A percentile compares a stretch with the other conserved stretches of the same genome.
Evolutionary conservation across 2,113 vertebrate genomes (phyloP).

Genomic region (Trogon surrucura): DNA sequence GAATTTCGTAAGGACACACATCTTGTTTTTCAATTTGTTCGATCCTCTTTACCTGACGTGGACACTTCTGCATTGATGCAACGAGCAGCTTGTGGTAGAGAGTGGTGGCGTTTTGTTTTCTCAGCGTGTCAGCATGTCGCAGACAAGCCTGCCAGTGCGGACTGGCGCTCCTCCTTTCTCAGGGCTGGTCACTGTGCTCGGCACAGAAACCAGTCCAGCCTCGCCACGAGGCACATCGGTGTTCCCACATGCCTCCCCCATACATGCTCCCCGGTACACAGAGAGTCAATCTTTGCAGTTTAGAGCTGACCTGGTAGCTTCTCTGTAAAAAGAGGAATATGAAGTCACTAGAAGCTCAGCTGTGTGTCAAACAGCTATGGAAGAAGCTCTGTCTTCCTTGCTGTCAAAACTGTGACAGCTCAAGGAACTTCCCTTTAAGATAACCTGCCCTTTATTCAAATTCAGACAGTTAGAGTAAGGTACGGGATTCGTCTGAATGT

Average conservation of each 20-base stretch:
- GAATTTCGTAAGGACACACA: background rate
- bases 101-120: background rate
- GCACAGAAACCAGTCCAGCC: background rate
- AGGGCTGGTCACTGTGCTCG: rapidly evolving
- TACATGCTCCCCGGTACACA: background rate
- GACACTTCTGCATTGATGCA: background rate
- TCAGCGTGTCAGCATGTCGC: rapidly evolving
- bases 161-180: background rate
- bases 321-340: background rate
- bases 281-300: background rate
- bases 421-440: constrained; percentile 28
- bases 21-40: background rate
- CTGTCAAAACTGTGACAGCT: constrained; percentile 14
- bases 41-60: background rate
- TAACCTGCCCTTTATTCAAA: background rate
- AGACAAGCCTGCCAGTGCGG: background rate
- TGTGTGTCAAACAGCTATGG: background rate
- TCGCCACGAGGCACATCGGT: background rate
- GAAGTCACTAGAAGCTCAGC: background rate
- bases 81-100: background rate
- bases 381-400: background rate
- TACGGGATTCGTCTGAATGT: background rate
- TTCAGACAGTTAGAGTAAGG: constrained; percentile 21
- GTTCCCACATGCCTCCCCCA: background rate
- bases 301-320: background rate